Evolutionary conservation across 2,797 vertebrate species (phyloP).

Genomic region (Brachymystax lenok): DNA sequence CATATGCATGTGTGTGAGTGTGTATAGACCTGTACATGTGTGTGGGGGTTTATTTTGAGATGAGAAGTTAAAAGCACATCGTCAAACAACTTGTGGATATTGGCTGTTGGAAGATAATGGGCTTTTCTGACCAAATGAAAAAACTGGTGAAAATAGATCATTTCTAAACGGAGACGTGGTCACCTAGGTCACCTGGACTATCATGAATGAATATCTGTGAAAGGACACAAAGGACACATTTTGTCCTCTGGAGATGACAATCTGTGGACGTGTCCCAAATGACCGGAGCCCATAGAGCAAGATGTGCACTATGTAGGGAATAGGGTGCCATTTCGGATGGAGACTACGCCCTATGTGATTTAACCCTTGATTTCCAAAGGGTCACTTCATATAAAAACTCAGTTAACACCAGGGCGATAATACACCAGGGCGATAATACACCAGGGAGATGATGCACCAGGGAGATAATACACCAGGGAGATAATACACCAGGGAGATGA

Average conservation of each 20-base stretch:
- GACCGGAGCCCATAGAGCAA: not conserved
- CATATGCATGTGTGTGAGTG: not conserved
- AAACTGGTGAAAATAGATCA: not conserved
- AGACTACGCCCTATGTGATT: not conserved
- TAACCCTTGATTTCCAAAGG: not conserved
- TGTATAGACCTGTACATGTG: not conserved
- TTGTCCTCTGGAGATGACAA: not conserved
- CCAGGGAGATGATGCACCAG: too few relatives aligned
- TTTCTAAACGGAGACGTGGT: not conserved
- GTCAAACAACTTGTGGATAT: not conserved
- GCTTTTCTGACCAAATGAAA: not conserved
- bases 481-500: too few relatives aligned
- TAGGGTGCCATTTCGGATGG: not conserved
- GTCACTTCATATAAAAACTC: too few relatives aligned
- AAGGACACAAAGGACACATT: not conserved
- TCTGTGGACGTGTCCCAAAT: not conserved
- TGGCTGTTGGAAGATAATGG: not conserved
- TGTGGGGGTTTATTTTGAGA: not conserved
- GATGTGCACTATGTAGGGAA: too few relatives aligned
- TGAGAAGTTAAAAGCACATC: not conserved
- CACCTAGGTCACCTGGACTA: not conserved
- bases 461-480: rapidly evolving
- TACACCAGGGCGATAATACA: too few relatives aligned
- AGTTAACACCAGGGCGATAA: not conserved
- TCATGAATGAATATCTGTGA: too few relatives aligned